phyloP scores from a whole-genome alignment of 2,113 vertebrate species.

The Phalacrocorax carbo region DNA sequence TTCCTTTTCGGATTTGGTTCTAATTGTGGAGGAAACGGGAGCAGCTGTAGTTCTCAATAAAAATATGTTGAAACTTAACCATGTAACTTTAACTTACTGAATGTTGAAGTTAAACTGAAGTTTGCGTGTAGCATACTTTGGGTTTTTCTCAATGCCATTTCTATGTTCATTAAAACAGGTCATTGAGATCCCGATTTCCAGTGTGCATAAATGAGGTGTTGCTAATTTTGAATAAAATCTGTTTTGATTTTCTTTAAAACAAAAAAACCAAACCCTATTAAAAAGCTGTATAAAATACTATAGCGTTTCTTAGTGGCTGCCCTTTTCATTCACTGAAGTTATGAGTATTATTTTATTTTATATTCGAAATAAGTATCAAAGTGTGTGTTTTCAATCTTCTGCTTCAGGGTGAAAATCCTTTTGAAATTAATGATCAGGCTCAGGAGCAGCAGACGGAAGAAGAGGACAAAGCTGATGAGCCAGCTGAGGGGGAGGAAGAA shows the following conservation, averaged over 20 bases:
- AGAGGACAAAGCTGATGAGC: constrained; percentile 75
- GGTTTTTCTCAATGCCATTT: background rate
- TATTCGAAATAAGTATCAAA: background rate
- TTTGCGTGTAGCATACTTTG: background rate
- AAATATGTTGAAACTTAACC: background rate
- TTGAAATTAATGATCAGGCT: constrained; percentile 76
- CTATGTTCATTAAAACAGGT: background rate
- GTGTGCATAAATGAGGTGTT: background rate
- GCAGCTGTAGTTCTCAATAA: background rate
- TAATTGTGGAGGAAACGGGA: background rate
- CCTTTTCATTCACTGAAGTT: background rate
- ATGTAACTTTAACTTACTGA: background rate
- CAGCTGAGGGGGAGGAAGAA: constrained; percentile 69
- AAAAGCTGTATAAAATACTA: background rate
- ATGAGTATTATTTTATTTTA: background rate
- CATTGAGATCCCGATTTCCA: background rate
- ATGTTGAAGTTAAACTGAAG: background rate
- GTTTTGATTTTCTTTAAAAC: background rate
- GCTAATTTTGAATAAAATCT: background rate
- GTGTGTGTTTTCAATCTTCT: background rate
- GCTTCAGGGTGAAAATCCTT: constrained; percentile 85
- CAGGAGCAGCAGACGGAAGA: constrained; percentile 73
- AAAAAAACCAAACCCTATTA: background rate
- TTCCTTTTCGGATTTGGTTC: background rate
- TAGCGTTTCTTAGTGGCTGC: background rate